Base-by-base conservation (phyloP, 2,797 vertebrate genomes). In the Vultur gryphus region DNA sequence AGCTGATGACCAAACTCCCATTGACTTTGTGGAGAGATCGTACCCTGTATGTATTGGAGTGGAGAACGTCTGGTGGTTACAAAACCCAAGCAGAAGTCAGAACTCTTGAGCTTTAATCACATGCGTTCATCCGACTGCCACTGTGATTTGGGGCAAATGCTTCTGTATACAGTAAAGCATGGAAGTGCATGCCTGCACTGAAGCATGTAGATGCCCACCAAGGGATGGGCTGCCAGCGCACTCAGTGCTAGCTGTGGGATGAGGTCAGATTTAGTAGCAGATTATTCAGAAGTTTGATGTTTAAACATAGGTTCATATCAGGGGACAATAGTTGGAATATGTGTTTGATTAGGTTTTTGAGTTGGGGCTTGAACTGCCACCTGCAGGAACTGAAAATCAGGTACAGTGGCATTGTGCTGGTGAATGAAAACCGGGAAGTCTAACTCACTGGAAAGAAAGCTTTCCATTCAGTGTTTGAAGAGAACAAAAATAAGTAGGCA, bases 181-280 rank as follows among this genome's bases (percentile, higher is more conserved):
- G 43, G 18, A 41, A 59, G 6, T 0, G 0, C 4, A 1, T 70
- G 28, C 20, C 67, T 80, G 19, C 28, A 11, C 18, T 25, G 55
- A 62, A 66, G n/a, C 10, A 7, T 5, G 15, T 16, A 24, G 48
- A 10, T 78, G 55, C 13, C 35, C 62, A 57, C 19, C 1, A 6
- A 80, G 29, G 29, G 7, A 31, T 21, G 41, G 55, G 13, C 28
- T 84, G 39, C 55, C 79, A 51, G 24, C 3, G 0, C 13, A 16
- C 24, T 48, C 33, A 13, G n/a, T 52, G 41, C 12, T 65, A 61
- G 26, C 55, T 52, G 33, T 67, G 23, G 8, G 2, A 15, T 78
- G 31, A 75, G 26, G 5, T 13, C 61, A 70, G 24, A 37, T 87
- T 72, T 61, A 43, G 58, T 16, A 85, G 59, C 41, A 86, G 33